phyloP scores from a whole-genome alignment of 2,113 vertebrate species.

The Pelvicachromis taeniatus region DNA sequence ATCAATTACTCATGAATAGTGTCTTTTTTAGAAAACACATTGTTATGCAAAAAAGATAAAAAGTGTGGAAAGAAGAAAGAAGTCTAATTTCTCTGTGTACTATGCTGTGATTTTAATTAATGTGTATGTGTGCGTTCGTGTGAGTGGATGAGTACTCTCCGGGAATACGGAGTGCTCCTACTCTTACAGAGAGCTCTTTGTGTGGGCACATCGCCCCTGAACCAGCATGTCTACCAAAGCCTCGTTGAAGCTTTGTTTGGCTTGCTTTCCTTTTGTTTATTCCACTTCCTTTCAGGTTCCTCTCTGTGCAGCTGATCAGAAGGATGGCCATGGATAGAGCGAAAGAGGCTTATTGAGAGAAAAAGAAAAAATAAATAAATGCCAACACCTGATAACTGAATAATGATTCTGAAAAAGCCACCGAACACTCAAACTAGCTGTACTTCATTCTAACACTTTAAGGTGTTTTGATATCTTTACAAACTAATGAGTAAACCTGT shows the following conservation, averaged over 20 bases:
- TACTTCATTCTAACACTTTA: background rate
- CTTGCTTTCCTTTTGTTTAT: conserved; percentile 55
- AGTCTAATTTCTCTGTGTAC: background rate
- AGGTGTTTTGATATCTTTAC: background rate
- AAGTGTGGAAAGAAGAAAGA: background rate
- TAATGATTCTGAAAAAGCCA: background rate
- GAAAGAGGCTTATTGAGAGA: background rate
- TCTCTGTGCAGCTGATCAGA: conserved; percentile 59
- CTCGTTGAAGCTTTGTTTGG: conserved; percentile 50
- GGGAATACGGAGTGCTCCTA: conserved; percentile 62
- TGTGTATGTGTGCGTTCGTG: background rate
- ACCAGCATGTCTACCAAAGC: conserved; percentile 44
- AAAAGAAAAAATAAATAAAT: background rate
- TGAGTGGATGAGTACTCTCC: conserved; percentile 45
- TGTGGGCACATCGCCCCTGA: conserved; percentile 44
- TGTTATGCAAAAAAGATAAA: background rate
- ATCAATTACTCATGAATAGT: background rate
- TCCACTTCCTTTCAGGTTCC: conserved; percentile 54
- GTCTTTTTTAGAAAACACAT: background rate
- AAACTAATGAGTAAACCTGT: background rate
- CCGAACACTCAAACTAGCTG: background rate
- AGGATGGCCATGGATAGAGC: background rate
- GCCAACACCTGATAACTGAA: background rate
- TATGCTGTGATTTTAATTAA: background rate
- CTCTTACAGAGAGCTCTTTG: conserved; percentile 68